Conservation (phyloP, 2,888 invertebrate species). For the Eupithecia subfuscata region DNA sequence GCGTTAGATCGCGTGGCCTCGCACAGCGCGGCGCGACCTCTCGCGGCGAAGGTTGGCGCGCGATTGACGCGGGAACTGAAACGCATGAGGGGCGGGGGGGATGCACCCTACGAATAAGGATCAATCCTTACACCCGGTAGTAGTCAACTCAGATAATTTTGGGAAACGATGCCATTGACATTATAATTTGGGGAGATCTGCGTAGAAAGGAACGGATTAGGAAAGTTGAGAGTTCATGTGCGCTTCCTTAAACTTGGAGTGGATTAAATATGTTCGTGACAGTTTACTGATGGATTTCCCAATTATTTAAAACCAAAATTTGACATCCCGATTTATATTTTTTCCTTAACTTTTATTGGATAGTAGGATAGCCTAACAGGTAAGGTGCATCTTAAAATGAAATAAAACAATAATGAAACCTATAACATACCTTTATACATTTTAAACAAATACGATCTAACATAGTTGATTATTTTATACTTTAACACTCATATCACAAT, state of each 20-base stretch:
- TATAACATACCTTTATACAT: constrained; percentile 72
- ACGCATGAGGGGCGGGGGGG: constrained; percentile 69
- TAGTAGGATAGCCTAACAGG: background rate
- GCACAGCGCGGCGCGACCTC: constrained; percentile 72
- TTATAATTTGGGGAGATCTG: constrained; percentile 44
- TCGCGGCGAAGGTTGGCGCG: constrained; percentile 79
- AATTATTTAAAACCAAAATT: background rate
- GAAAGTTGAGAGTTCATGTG: constrained; percentile 28
- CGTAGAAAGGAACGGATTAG: constrained; percentile 44
- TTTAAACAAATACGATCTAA: constrained; percentile 61
- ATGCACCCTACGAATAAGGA: constrained; percentile 68
- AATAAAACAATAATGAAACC: constrained; percentile 68
- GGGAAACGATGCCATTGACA: constrained; percentile 59
- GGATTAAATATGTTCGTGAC: background rate
- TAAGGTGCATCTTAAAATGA: constrained; percentile 22
- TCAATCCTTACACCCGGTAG: constrained; percentile 65
- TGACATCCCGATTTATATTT: background rate
- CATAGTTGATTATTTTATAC: constrained; percentile 54
- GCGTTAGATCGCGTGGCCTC: constrained; percentile 67
- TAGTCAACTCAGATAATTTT: constrained; percentile 53
- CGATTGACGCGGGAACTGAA: constrained; percentile 67
- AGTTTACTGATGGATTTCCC: background rate
- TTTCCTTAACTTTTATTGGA: no score
- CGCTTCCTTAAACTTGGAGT: background rate
- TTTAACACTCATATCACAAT: constrained; percentile 78